phyloP scores from a whole-genome alignment of 2,888 invertebrate species.

The Lithophane leautieri region DNA sequence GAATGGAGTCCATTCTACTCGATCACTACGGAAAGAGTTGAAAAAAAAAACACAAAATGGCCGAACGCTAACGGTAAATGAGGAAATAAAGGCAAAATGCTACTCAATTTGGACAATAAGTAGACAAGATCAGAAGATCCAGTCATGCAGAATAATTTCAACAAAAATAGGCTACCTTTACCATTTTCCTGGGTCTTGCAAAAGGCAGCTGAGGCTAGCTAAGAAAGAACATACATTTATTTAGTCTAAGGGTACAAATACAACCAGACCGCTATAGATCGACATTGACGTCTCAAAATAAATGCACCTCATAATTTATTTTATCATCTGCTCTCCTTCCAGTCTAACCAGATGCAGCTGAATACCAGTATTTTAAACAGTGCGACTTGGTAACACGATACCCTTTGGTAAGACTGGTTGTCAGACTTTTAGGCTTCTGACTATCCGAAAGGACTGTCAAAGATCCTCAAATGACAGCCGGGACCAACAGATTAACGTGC shows the following conservation, averaged over 20 bases:
- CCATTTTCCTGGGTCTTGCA: no score
- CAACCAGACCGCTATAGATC: no score
- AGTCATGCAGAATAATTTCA: background rate
- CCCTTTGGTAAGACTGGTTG: no score
- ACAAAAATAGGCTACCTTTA: background rate
- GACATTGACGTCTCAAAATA: background rate
- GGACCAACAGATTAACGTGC: no score
- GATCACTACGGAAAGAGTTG: slow-evolving; percentile 37
- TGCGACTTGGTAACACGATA: background rate
- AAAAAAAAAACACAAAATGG: slow-evolving; percentile 42
- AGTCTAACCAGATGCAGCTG: background rate
- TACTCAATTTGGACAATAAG: slow-evolving; percentile 2
- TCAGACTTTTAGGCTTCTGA: no score
- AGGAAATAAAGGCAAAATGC: slow-evolving; percentile 36
- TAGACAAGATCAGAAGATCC: background rate
- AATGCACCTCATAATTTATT: background rate
- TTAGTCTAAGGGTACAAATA: no score
- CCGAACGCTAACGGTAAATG: slow-evolving; percentile 18
- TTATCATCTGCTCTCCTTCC: background rate
- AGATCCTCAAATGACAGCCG: no score
- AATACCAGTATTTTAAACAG: background rate
- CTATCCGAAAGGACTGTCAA: no score
- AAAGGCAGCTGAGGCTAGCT: no score
- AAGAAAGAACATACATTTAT: no score
- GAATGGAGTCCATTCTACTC: slow-evolving; percentile 31